Evolutionary conservation across 2,888 invertebrate genomes (phyloP).

Genomic region (Clepsis dumicolana): DNA sequence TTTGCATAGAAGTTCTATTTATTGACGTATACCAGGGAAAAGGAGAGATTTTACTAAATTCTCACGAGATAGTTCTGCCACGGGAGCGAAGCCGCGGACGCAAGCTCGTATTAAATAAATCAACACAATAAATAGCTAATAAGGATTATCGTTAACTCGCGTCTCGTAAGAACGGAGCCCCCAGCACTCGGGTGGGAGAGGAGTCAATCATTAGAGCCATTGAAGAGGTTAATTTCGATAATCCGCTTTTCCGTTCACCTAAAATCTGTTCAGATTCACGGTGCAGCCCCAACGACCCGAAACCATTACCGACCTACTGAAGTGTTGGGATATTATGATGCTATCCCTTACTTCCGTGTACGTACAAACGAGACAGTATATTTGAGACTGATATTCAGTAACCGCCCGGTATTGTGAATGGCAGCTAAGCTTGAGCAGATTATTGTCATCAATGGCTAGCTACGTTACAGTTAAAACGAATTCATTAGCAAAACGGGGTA

Average conservation of each 20-base stretch:
- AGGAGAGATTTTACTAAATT: no score
- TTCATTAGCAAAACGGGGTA: slow-evolving; percentile 4
- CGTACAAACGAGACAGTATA: slow-evolving; percentile 16
- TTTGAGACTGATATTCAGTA: slow-evolving; percentile 1
- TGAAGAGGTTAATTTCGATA: slow-evolving; percentile 82
- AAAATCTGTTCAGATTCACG: slow-evolving; percentile 56
- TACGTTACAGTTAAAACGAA: slow-evolving; percentile 17
- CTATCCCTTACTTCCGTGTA: slow-evolving; percentile 16
- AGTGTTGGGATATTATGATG: slow-evolving; percentile 19
- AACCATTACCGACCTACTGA: slow-evolving; percentile 32
- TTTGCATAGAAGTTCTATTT: no score
- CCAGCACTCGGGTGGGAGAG: slow-evolving; percentile 61
- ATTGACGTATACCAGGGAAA: no score
- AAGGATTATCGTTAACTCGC: slow-evolving; percentile 48
- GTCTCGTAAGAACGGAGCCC: slow-evolving; percentile 52
- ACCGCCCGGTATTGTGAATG: slow-evolving; percentile 21
- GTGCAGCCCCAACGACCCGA: slow-evolving; percentile 40
- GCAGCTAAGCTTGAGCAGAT: slow-evolving; percentile 35
- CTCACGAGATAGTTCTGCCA: no score
- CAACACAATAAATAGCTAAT: slow-evolving; percentile 44
- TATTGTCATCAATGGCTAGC: slow-evolving; percentile 44
- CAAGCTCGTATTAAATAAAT: slow-evolving; percentile 37
- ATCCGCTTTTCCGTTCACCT: slow-evolving; percentile 73
- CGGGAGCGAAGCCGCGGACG: no score
- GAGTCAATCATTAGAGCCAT: slow-evolving; percentile 74